phyloP scores from a whole-genome alignment of 37 sponge, comb jelly and placozoan genomes.

The Bolinopsis microptera region DNA sequence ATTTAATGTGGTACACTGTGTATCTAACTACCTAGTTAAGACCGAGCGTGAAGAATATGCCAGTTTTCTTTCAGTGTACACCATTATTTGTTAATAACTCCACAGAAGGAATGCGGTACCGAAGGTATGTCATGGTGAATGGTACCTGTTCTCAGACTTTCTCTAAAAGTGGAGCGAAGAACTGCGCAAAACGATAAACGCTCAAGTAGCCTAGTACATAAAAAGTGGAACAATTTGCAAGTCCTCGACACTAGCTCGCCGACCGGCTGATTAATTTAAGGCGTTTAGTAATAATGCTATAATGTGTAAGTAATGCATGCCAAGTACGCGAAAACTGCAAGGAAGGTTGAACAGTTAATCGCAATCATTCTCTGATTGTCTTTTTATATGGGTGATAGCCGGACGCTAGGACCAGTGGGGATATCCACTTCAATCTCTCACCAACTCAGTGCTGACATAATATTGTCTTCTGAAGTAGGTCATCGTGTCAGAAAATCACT shows the following conservation, averaged over 20 bases:
- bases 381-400: background rate
- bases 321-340: background rate
- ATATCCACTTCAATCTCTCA: background rate
- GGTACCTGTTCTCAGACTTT: too few species aligned
- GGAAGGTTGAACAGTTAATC: background rate
- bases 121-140: too few species aligned
- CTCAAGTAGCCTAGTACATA: too few species aligned
- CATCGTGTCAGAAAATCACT: background rate
- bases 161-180: too few species aligned
- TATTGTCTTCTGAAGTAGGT: background rate
- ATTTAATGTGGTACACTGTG: too few species aligned
- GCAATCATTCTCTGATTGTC: background rate
- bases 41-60: too few species aligned
- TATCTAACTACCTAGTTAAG: too few species aligned
- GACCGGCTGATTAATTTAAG: background rate
- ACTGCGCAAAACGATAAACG: too few species aligned
- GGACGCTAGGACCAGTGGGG: background rate
- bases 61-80: too few species aligned
- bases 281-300: background rate
- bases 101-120: too few species aligned
- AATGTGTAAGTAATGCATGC: background rate
- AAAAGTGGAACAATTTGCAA: background rate
- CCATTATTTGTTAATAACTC: too few species aligned
- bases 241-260: background rate
- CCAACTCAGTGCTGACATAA: background rate